Evolutionary conservation across 2,888 invertebrate species (phyloP), one percentile per base, ranked within the genome.

Genomic region (Aleiodes testaceus): DNA sequence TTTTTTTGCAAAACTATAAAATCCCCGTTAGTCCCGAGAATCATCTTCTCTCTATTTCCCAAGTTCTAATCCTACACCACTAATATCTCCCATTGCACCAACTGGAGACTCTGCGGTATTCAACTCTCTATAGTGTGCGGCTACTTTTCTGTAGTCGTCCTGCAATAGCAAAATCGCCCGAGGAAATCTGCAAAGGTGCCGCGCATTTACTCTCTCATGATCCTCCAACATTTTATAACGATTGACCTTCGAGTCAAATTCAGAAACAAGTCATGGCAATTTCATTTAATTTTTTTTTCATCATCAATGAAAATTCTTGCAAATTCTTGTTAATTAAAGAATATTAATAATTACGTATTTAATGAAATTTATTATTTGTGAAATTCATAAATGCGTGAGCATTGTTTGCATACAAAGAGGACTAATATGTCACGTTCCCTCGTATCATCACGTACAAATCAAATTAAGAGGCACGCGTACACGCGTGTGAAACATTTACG

Each of bases 401-500:
- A 36, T 36, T 36, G 36, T 53, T 53, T 53, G 53, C 55, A 55
- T 55, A 55, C 55, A 16, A 55, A 55, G 30, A 26, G 30, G 14
- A 30, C 55, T 55, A 55, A 55, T 55, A 55, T 55, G 30, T 55
- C 55, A 55, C 55, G 26, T 55, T 30, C 9, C 30, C 14, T 55
- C 55, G 55, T 55, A 55, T 30, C 26, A 55, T 26, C 55, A 30
- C 55, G 30, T 55, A 55, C 55, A 26, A 30, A 55, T 55, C 55
- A 55, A 55, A 36, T n/a, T 36, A 55, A 55, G 30, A 14, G 55
- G 55, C 55, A 55, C 55, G 55, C 55, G 55, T 30, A 30, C 30
- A 30, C 30, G 55, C 55, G 55, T 55, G 55, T 55, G 55, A 55
- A 30, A 55, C 55, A 55, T 55, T 55, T 55, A 52, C 22, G 55